Conservation (phyloP, 2,888 invertebrate genomes). For the Eurois occulta region DNA sequence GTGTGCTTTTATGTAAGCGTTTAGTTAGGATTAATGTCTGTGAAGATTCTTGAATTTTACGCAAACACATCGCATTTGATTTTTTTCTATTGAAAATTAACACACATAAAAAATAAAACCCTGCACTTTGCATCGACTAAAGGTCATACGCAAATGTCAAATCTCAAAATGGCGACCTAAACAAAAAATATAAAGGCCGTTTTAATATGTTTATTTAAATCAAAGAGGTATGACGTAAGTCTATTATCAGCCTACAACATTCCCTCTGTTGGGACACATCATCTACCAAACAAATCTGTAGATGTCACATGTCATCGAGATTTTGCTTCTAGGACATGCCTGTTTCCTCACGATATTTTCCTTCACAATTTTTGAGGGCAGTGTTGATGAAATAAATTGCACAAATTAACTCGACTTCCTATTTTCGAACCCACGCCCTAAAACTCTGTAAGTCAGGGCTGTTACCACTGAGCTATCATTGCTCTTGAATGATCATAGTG, state of each 20-base stretch:
- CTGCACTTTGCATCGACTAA: constrained; percentile 32
- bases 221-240: constrained; percentile 67
- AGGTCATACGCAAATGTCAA: constrained; percentile 46
- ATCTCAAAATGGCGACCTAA: constrained; percentile 1
- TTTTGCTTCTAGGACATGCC: no score
- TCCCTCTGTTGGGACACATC: neutral
- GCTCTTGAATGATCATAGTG: neutral
- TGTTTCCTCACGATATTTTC: no score
- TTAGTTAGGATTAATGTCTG: neutral
- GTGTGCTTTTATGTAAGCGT: neutral
- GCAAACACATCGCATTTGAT: neutral
- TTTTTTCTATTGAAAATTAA: no score
- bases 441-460: neutral
- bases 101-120: constrained; percentile 20
- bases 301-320: neutral
- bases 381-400: neutral
- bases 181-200: constrained; percentile 26
- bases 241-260: constrained; percentile 55
- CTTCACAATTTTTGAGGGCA: neutral
- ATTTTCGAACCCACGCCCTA: neutral
- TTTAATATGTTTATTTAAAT: constrained; percentile 43
- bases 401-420: neutral
- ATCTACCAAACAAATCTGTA: neutral
- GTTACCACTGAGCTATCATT: neutral
- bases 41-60: neutral